phyloP scores from a whole-genome alignment of 1,140 invertebrate genomes.

The Zaprionus africanus region DNA sequence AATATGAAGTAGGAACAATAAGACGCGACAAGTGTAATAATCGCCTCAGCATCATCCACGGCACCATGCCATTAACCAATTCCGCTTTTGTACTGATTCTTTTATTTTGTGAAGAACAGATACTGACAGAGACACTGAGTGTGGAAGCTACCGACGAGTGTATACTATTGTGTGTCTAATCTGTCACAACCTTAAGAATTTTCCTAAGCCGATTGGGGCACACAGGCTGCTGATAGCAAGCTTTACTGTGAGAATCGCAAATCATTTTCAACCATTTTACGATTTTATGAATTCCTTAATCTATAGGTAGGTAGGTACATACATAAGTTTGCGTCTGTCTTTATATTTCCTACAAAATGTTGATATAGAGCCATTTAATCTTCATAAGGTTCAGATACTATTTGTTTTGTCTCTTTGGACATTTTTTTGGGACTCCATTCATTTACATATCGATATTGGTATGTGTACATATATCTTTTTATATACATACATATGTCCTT shows the following conservation, averaged over 20 bases:
- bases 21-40: slow-evolving; percentile 58
- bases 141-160: neutral
- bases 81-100: neutral
- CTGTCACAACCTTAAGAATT: neutral
- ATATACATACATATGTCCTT: neutral
- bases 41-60: slow-evolving; percentile 21
- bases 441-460: neutral
- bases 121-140: neutral
- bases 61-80: neutral
- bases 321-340: no score
- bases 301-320: no score
- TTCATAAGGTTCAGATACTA: neutral
- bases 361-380: neutral
- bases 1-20: slow-evolving; percentile 24
- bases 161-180: neutral
- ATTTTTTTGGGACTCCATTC: neutral
- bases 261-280: no score
- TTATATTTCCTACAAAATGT: neutral
- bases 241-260: no score
- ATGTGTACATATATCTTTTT: neutral
- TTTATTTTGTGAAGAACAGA: neutral
- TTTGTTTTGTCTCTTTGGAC: neutral
- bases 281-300: no score
- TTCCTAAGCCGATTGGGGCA: no score
- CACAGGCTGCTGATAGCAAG: no score